A percentile compares a stretch with the other conserved stretches of the same genome.
Conservation (phyloP, 2,113 vertebrate genomes). For the Urocolius indicus region DNA sequence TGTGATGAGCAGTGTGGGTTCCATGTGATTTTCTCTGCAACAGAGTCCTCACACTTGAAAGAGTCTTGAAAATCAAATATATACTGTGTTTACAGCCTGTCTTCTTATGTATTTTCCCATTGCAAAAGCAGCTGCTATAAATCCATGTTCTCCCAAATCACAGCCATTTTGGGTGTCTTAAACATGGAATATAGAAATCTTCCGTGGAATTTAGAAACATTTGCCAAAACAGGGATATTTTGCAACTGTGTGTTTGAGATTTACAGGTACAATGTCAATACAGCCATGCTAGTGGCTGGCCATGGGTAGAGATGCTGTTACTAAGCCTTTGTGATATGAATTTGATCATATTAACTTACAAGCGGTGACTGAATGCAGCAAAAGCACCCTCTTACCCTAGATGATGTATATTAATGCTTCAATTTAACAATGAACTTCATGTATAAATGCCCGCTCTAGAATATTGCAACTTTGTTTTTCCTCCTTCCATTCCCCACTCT, state of each 20-base stretch:
- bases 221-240: fast-evolving
- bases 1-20: fast-evolving
- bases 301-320: background rate
- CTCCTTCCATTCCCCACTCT: background rate
- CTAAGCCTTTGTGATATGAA: background rate
- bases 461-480: background rate
- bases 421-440: background rate
- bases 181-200: background rate
- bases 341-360: background rate
- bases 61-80: background rate
- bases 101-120: background rate
- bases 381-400: background rate
- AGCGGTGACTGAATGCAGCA: background rate
- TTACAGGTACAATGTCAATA: background rate
- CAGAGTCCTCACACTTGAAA: background rate
- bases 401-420: background rate
- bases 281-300: background rate
- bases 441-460: background rate
- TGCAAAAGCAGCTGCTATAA: background rate
- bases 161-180: background rate
- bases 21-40: fast-evolving
- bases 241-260: fast-evolving
- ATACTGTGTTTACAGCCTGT: background rate
- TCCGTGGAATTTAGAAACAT: background rate
- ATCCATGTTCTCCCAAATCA: background rate